Conservation (phyloP, 2,888 invertebrate species). For the Troides oblongomaculatus region DNA sequence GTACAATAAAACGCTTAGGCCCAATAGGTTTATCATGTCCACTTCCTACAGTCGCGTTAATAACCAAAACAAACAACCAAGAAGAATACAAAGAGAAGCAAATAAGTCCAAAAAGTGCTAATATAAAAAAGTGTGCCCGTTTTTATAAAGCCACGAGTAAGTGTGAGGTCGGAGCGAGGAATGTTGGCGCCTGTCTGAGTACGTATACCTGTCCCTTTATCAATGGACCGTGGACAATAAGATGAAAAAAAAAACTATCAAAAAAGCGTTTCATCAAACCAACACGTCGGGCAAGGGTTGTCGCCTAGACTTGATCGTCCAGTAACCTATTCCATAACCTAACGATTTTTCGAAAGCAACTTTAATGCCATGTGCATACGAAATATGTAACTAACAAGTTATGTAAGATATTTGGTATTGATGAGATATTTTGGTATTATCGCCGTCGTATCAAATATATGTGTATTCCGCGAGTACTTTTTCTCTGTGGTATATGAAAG, state of each 20-base stretch:
- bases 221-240: slow-evolving; percentile 77
- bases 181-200: slow-evolving; percentile 81
- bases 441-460: not conserved
- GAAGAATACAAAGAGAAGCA: slow-evolving; percentile 71
- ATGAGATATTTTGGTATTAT: not conserved
- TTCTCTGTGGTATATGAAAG: slow-evolving; percentile 38
- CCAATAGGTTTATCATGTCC: slow-evolving; percentile 74
- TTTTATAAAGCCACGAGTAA: slow-evolving; percentile 75
- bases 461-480: slow-evolving; percentile 24
- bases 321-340: not conserved
- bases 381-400: too few species aligned
- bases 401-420: too few species aligned
- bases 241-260: slow-evolving; percentile 66
- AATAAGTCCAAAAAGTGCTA: slow-evolving; percentile 77
- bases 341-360: not conserved
- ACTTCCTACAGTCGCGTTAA: slow-evolving; percentile 76
- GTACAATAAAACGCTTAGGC: slow-evolving; percentile 78
- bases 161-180: slow-evolving; percentile 79
- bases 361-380: not conserved
- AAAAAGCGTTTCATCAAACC: slow-evolving; percentile 77
- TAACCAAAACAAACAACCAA: slow-evolving; percentile 78
- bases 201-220: slow-evolving; percentile 80
- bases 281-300: slow-evolving; percentile 73
- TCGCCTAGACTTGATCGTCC: slow-evolving; percentile 47
- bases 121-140: slow-evolving; percentile 77